phyloP scores from a whole-genome alignment of 1,140 invertebrate species.

The Lerema accius region DNA sequence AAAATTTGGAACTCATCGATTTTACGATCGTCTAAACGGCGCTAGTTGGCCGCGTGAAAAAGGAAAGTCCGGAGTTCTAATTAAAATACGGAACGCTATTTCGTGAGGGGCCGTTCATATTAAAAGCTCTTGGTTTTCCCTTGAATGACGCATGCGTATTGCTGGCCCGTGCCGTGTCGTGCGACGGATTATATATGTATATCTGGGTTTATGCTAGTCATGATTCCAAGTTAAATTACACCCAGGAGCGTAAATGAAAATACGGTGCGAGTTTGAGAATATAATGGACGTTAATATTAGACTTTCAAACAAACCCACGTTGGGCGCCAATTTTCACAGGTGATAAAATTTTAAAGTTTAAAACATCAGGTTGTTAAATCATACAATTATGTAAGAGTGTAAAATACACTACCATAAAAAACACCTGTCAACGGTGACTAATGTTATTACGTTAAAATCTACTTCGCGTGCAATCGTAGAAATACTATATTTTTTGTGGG shows the following conservation, averaged over 20 bases:
- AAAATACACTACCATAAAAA: too few relatives aligned
- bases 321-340: conserved; percentile 4
- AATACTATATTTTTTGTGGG: too few relatives aligned
- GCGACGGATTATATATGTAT: conserved; percentile 6
- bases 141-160: conserved; percentile 51
- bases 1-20: conserved; percentile 20
- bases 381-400: too few relatives aligned
- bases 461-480: too few relatives aligned
- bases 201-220: conserved; percentile 11
- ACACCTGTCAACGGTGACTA: too few relatives aligned
- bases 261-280: neutral
- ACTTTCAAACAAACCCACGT: neutral
- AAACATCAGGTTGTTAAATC: too few relatives aligned
- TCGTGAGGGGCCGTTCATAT: conserved; percentile 52
- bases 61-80: conserved; percentile 44
- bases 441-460: too few relatives aligned
- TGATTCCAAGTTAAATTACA: conserved; percentile 12
- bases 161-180: neutral
- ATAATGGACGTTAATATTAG: neutral
- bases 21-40: conserved; percentile 19
- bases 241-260: neutral
- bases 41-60: conserved; percentile 15
- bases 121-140: conserved; percentile 50
- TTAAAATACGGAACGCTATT: conserved; percentile 56
- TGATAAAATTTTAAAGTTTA: too few relatives aligned